Base-by-base conservation (phyloP, 2,888 invertebrate genomes). In the Phytoseiulus persimilis region DNA sequence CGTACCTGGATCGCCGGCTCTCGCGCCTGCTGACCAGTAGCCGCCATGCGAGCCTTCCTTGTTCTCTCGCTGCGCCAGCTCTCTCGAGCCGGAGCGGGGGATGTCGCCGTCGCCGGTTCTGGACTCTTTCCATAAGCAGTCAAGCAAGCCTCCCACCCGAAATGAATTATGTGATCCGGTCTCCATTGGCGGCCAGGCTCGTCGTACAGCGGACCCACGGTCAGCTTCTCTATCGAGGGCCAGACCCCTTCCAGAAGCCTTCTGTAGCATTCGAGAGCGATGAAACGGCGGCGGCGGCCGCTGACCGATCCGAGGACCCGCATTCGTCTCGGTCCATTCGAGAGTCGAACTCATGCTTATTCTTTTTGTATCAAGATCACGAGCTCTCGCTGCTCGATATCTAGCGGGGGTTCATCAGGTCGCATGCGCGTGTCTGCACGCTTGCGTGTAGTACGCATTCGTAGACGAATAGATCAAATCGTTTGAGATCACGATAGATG, bases 161-260 rank as follows among this genome's bases (percentile, higher is more conserved):
- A 45, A 87, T 87, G 87, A 87, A 87, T 87, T 87, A 87, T 87
- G 87, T 87, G 87, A 33, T 32, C 45, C 87, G 87, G 87, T 32
- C 45, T 11, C 32, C 33, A 39, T n/a, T 87, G 87, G 33, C 32
- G 31, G 33, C 39, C 87, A 87, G 87, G 33, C n/a, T 31, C 87
- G 45, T 28, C 87, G 23, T n/a, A 32, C 31, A 39, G 32, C 87
- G n/a, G n/a, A n/a, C n/a, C n/a, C n/a, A n/a, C n/a, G n/a, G n/a
- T n/a, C 45, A 45, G 39, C 87, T 33, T 18, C 31, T 33, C 32
- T 33, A 31, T 11, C 31, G 33, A 33, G n/a, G 39, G 87, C 33
- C 33, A 31, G 32, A 33, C 33, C 32, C 83, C 32, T 32, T 33
- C 32, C 87, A 45, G 45, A 6, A 39, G 39, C 32, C 45, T 32